phyloP scores from a whole-genome alignment of 2,888 invertebrate species.

The Lycophotia porphyrea region DNA sequence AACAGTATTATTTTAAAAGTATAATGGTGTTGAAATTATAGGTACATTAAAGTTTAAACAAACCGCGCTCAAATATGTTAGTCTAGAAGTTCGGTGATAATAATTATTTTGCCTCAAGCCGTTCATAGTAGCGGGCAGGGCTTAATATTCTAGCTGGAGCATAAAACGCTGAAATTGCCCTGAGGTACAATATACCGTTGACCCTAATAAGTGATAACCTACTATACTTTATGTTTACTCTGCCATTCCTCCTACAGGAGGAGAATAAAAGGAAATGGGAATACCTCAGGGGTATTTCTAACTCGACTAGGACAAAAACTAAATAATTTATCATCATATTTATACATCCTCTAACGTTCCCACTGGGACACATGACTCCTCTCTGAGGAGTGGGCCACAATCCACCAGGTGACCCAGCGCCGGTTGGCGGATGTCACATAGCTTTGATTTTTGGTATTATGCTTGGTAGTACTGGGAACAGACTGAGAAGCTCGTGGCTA shows the following conservation, averaged over 20 bases:
- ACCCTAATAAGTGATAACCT: slow-evolving; percentile 40
- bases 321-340: not conserved
- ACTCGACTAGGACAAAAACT: not conserved
- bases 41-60: not conserved
- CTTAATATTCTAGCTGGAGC: not conserved
- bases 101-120: slow-evolving; percentile 2
- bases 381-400: not conserved
- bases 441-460: not conserved
- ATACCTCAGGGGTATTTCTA: slow-evolving; percentile 8
- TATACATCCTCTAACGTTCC: not conserved
- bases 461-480: too few relatives aligned
- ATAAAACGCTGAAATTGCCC: not conserved
- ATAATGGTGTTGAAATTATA: not conserved
- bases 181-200: slow-evolving; percentile 18
- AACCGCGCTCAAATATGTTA: not conserved
- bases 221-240: not conserved
- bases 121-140: not conserved
- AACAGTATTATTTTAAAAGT: not conserved
- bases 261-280: slow-evolving; percentile 5
- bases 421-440: not conserved
- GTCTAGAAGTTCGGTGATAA: not conserved
- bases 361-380: not conserved
- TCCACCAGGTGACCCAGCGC: not conserved
- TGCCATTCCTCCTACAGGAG: not conserved
- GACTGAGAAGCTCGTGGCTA: too few relatives aligned